Evolutionary conservation across 2,888 invertebrate species (phyloP), one percentile per base, ranked within the genome.

Genomic region (Lithophane semibrunnea): DNA sequence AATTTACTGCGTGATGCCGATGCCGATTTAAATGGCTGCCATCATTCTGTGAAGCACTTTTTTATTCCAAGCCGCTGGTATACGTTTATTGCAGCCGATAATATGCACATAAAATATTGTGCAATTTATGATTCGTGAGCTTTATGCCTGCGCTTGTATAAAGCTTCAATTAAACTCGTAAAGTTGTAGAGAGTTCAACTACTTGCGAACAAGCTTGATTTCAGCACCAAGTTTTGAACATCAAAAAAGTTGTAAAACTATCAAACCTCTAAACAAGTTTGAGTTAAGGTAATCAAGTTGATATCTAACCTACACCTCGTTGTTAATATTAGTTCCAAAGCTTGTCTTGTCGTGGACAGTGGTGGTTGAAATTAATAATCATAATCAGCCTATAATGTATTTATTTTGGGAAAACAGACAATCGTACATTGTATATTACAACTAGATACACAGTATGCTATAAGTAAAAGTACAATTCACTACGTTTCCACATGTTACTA

Each of bases 101-200:
- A 77, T 73, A 77, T 73, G 67, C 67, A 21, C 61, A 73, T 82
- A 63, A 73, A 85, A 82, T 85, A 82, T 82, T 82, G 52, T 61
- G 52, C 58, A 68, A 81, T 76, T 82, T 85, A 82, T 77, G 66
- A 70, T 69, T 69, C 82, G 71, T 69, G 44, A 42, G 37, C 61
- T 82, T 76, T 85, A 83, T 68, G 44, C 21, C 12, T 16, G 42
- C 21, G 16, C 61, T 72, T 76, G 66, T 82, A 69, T 69, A 73
- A 85, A 85, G 65, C 61, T 64, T 49, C 56, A 76, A 72, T 73
- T 69, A 49, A 77, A 82, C 61, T 83, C 54, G 42, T 70, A 60
- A 73, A 76, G 56, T 69, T 63, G 21, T 13, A 24, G 52, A 16
- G 37, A 63, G 67, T 63, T 70, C 61, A 42, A 58, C 56, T 24